Evolutionary conservation across 2,113 vertebrate species (phyloP).

Genomic region (Calidris pugnax): DNA sequence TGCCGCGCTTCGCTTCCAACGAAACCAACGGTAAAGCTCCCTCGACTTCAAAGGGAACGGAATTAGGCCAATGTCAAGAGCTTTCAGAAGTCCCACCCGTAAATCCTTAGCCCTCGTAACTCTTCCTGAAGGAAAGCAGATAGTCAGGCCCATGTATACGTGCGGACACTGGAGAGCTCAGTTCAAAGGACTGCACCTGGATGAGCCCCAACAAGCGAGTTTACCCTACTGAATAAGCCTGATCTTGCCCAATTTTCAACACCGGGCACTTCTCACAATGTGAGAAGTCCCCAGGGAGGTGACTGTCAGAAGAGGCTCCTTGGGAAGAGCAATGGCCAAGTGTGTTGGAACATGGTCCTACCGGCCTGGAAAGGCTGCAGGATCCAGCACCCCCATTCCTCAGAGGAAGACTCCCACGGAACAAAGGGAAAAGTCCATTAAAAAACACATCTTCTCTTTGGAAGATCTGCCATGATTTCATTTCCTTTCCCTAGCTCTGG

Average conservation of each 20-base stretch:
- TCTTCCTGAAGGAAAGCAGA: conserved; percentile 44
- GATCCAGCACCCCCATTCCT: not conserved
- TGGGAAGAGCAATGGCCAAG: accelerated
- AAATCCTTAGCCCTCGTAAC: not conserved
- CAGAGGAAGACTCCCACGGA: not conserved
- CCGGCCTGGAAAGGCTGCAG: not conserved
- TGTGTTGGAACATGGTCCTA: not conserved
- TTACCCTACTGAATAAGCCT: not conserved
- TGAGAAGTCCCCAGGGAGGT: not conserved
- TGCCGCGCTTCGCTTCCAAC: not conserved
- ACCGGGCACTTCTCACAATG: not conserved
- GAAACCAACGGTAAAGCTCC: not conserved
- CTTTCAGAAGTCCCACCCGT: conserved; percentile 8
- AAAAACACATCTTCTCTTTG: not conserved
- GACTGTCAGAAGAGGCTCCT: not conserved
- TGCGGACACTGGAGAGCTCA: not conserved
- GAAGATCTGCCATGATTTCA: not conserved
- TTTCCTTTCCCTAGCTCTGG: not conserved
- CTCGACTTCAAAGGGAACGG: not conserved
- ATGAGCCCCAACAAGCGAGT: not conserved
- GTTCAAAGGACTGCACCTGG: not conserved
- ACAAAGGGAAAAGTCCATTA: not conserved
- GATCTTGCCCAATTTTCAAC: not conserved
- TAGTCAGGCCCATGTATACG: not conserved
- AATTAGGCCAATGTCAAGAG: conserved; percentile 3